These are phyloP conservation scores for Anthopleura xanthogrammica DNA, from an alignment of 92 coral and sea anemone species.

Conservation along the genomic window DNA sequence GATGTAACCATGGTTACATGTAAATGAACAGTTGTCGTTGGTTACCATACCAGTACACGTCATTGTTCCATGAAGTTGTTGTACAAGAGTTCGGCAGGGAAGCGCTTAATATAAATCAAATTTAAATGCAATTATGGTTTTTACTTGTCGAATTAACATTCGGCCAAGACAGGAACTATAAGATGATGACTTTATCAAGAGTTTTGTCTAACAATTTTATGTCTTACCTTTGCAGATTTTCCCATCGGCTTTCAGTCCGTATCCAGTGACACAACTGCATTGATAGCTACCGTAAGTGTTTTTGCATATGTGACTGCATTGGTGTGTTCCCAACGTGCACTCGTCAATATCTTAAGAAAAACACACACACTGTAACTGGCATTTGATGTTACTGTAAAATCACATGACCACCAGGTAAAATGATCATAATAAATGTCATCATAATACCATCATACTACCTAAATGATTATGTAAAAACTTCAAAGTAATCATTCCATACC, in stretches of 20 bases:
- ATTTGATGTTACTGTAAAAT: too few species aligned
- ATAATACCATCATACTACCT: too few species aligned
- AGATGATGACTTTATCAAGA: too few species aligned
- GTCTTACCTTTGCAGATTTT: slow-evolving; percentile 40
- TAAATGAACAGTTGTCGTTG: slow-evolving; percentile 42
- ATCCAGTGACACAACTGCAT: slow-evolving; percentile 44
- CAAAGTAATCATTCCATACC: slow-evolving; percentile 5
- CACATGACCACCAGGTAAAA: too few species aligned
- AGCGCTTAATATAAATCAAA: slow-evolving; percentile 17
- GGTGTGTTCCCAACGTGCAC: slow-evolving; percentile 18
- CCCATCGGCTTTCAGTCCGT: slow-evolving; percentile 30
- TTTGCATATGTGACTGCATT: slow-evolving; percentile 45
- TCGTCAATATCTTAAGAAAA: slow-evolving; percentile 30
- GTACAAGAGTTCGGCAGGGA: slow-evolving; percentile 36
- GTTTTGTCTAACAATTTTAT: too few species aligned
- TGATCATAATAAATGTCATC: too few species aligned
- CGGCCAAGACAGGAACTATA: not conserved
- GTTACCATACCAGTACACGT: slow-evolving; percentile 46
- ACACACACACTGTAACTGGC: not conserved
- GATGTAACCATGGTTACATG: slow-evolving; percentile 44
- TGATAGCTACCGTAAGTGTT: slow-evolving; percentile 41
- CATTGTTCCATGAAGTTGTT: slow-evolving; percentile 45
- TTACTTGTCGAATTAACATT: not conserved
- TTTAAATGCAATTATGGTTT: too few species aligned
- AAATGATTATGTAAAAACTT: too few species aligned